Percentiles rank a stretch among this genome's conserved stretches.
These are phyloP conservation scores for Cosmopolites sordidus DNA, from an alignment of 2,888 invertebrate species.

Conservation along the genomic window DNA sequence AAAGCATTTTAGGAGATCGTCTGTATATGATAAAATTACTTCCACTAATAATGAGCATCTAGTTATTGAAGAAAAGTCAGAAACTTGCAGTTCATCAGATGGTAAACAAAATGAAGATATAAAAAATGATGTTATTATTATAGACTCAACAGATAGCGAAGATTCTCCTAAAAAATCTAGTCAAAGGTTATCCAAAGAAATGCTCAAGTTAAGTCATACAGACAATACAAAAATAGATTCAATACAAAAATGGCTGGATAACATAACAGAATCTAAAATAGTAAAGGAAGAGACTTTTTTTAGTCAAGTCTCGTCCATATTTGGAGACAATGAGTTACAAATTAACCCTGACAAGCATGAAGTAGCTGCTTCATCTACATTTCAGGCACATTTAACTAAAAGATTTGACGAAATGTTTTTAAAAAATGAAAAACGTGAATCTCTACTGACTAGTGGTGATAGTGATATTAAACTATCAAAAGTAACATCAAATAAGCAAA, in stretches of 20 bases:
- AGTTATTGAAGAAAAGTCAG: conserved; percentile 24
- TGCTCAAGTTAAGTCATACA: conserved; percentile 2
- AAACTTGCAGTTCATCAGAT: conserved; percentile 14
- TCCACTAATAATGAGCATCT: conserved; percentile 28
- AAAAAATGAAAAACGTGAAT: conserved; percentile 3
- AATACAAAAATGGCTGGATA: conserved; percentile 32
- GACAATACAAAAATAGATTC: conserved; percentile 25
- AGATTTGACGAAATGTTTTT: conserved; percentile 37
- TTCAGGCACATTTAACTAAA: conserved; percentile 24
- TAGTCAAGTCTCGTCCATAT: conserved; percentile 36
- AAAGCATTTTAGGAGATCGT: conserved; percentile 38
- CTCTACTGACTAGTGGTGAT: background rate
- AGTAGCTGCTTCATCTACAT: conserved; percentile 35
- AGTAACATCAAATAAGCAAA: conserved; percentile 1
- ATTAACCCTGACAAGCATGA: conserved; percentile 21
- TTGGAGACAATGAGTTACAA: conserved; percentile 26
- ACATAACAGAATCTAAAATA: conserved; percentile 24
- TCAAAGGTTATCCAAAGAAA: conserved; percentile 4
- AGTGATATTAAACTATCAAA: conserved; percentile 3
- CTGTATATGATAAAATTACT: conserved; percentile 32
- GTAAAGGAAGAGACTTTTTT: conserved; percentile 29
- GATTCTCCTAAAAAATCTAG: background rate
- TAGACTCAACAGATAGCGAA: conserved; percentile 15
- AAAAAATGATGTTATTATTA: conserved; percentile 20
- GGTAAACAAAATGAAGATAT: conserved; percentile 21